Evolutionary conservation across 1,140 invertebrate genomes (phyloP).

Genomic region (Phortica variegata): DNA sequence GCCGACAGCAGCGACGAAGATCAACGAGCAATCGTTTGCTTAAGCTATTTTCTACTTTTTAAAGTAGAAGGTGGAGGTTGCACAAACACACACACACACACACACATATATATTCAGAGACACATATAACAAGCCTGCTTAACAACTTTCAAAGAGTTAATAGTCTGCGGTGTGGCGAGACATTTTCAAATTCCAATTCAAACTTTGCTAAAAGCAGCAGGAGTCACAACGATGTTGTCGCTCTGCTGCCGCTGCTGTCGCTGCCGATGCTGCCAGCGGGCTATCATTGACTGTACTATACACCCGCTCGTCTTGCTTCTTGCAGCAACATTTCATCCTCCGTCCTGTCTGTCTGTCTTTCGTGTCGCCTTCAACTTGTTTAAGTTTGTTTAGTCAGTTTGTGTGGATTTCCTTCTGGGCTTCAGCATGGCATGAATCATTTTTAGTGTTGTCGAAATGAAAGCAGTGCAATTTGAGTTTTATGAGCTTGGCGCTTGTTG

Average conservation of each 20-base stretch:
- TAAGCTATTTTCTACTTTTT: not conserved
- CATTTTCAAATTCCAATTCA: constrained; percentile 29
- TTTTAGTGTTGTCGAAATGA: constrained; percentile 30
- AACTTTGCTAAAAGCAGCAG: not conserved
- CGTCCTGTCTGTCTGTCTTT: too few species aligned
- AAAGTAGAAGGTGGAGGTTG: constrained; percentile 52
- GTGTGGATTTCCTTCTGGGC: constrained; percentile 4
- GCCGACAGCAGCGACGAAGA: constrained; percentile 24
- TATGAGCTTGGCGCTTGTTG: constrained; percentile 3
- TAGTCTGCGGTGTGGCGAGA: constrained; percentile 49
- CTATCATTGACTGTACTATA: too few species aligned
- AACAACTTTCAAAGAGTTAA: constrained; percentile 55
- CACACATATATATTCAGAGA: too few species aligned
- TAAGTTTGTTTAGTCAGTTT: not conserved
- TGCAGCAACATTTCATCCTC: too few species aligned
- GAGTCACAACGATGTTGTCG: too few species aligned
- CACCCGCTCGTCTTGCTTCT: too few species aligned
- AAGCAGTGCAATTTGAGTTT: constrained; percentile 20
- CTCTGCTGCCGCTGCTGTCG: too few species aligned
- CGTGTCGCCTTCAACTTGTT: too few species aligned
- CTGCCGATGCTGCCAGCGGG: too few species aligned
- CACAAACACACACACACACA: too few species aligned
- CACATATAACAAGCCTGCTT: too few species aligned
- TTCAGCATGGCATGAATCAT: constrained; percentile 41
- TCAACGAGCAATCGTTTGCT: constrained; percentile 28